phyloP scores from a whole-genome alignment of 2,113 vertebrate species.

The Uria lomvia region DNA sequence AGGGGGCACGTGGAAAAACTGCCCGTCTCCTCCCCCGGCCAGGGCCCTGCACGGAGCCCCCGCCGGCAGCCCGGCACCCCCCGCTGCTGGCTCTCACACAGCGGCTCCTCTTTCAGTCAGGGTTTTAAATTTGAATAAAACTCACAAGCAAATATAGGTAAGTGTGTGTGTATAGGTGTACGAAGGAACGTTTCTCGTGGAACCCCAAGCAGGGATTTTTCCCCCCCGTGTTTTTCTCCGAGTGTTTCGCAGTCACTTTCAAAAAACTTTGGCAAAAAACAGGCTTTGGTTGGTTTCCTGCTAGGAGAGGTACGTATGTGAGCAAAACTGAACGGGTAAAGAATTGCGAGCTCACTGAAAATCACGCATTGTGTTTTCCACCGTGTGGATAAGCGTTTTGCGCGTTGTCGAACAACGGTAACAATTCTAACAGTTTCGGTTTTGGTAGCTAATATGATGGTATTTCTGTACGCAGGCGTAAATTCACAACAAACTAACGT shows the following conservation, averaged over 20 bases:
- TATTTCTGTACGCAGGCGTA: neutral
- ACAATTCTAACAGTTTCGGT: neutral
- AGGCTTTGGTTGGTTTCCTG: neutral
- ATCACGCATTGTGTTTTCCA: neutral
- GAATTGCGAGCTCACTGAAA: neutral
- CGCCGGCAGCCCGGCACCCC: accelerated
- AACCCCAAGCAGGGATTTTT: neutral
- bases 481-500: neutral
- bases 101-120: neutral
- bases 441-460: neutral
- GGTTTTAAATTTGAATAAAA: neutral
- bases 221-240: neutral
- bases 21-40: neutral
- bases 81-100: neutral
- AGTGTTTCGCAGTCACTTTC: neutral
- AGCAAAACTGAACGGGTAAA: neutral
- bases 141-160: accelerated
- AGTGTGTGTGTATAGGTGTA: too few relatives aligned
- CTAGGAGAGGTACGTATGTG: neutral
- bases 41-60: accelerated
- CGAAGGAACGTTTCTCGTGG: neutral
- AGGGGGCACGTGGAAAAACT: accelerated
- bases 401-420: neutral
- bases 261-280: neutral
- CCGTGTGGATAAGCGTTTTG: neutral